Evolutionary conservation across 2,888 invertebrate species (phyloP).

Genomic region (Kuschelorhynchus macadamiae): DNA sequence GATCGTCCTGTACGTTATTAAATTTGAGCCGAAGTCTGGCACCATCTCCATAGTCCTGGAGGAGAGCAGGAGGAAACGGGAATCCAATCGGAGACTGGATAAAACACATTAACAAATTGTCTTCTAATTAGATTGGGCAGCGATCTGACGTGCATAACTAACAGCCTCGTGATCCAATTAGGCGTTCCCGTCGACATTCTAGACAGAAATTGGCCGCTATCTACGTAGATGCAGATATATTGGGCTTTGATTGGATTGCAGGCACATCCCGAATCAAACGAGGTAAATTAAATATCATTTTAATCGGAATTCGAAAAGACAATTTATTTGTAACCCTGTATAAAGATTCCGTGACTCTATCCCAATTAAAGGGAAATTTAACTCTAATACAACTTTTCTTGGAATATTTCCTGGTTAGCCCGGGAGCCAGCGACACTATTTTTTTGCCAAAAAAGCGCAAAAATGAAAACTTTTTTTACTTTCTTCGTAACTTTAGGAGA

Average conservation of each 20-base stretch:
- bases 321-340: too few relatives aligned
- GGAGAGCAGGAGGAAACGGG: conserved; percentile 48
- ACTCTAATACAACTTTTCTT: too few relatives aligned
- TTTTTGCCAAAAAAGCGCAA: too few relatives aligned
- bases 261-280: too few relatives aligned
- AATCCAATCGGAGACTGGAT: conserved; percentile 67
- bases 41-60: conserved; percentile 33
- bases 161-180: conserved; percentile 65
- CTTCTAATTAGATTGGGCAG: conserved; percentile 69
- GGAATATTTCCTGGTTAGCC: too few relatives aligned
- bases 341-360: too few relatives aligned
- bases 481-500: too few relatives aligned
- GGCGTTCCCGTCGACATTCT: conserved; percentile 38
- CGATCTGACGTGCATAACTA: conserved; percentile 68
- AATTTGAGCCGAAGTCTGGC: conserved; percentile 43
- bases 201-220: conserved; percentile 37
- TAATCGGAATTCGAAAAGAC: too few relatives aligned
- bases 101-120: conserved; percentile 71
- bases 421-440: too few relatives aligned
- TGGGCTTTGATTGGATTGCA: conserved; percentile 13
- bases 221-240: conserved; percentile 8
- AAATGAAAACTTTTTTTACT: too few relatives aligned
- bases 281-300: too few relatives aligned
- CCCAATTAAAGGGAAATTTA: too few relatives aligned
- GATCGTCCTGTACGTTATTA: conserved; percentile 37